Conservation (phyloP, 2,113 vertebrate species). For the Plecotus auritus region DNA sequence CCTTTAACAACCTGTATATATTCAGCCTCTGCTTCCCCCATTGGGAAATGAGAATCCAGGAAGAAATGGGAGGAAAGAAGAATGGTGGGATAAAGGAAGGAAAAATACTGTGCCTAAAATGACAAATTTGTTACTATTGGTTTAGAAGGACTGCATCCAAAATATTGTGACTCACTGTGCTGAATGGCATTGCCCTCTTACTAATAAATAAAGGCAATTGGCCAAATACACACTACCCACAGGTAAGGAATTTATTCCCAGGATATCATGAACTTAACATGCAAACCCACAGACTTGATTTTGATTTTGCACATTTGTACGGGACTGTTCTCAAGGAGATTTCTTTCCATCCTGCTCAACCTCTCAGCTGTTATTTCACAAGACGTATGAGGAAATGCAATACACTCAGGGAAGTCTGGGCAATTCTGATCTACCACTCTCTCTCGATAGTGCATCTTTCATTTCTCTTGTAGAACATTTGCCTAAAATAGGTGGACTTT, state of each 20-base stretch:
- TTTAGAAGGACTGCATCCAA: slow-evolving; percentile 38
- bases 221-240: slow-evolving; percentile 59
- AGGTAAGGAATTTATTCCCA: slow-evolving; percentile 45
- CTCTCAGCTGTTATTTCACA: neutral
- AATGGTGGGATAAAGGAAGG: neutral
- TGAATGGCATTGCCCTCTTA: neutral
- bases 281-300: slow-evolving; percentile 2
- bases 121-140: slow-evolving; percentile 46
- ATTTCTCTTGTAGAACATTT: neutral
- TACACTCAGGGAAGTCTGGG: neutral
- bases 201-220: slow-evolving; percentile 31
- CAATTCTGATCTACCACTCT: neutral
- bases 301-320: slow-evolving; percentile 18
- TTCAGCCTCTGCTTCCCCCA: neutral
- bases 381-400: neutral
- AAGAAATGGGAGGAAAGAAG: neutral
- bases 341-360: neutral
- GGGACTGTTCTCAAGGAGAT: neutral
- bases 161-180: slow-evolving; percentile 46
- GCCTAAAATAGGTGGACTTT: neutral
- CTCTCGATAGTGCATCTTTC: neutral
- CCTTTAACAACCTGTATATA: slow-evolving; percentile 33
- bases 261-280: neutral
- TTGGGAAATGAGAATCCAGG: slow-evolving; percentile 37
- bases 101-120: neutral